A percentile compares a stretch with the other conserved stretches of the same genome.
Evolutionary conservation across 2,113 vertebrate genomes (phyloP).

Genomic region (Larimichthys polyactis): DNA sequence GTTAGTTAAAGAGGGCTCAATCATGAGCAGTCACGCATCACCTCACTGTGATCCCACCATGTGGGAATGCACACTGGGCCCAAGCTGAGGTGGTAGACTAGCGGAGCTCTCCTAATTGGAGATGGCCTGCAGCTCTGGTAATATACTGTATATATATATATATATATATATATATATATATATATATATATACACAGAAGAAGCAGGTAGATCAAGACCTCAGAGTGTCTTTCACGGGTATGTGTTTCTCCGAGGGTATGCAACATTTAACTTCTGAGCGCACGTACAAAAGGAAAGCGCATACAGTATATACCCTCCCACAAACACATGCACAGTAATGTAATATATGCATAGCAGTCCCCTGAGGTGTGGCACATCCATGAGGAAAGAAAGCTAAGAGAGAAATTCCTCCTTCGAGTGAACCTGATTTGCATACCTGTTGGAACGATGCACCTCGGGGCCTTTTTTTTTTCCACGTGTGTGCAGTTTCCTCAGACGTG

Average conservation of each 20-base stretch:
- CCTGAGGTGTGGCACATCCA: slow-evolving; percentile 45
- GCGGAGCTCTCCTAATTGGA: slow-evolving; percentile 43
- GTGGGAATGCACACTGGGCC: slow-evolving; percentile 46
- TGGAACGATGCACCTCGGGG: slow-evolving; percentile 29
- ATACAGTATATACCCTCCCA: slow-evolving; percentile 5
- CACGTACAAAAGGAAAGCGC: slow-evolving; percentile 3
- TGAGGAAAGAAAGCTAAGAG: slow-evolving; percentile 43
- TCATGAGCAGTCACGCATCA: slow-evolving; percentile 69
- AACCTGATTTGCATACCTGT: slow-evolving; percentile 69
- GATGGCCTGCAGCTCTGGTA: slow-evolving; percentile 30
- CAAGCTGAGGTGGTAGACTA: slow-evolving; percentile 9
- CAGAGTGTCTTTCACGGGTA: slow-evolving; percentile 13
- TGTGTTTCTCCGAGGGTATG: slow-evolving; percentile 23
- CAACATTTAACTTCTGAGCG: slow-evolving; percentile 3
- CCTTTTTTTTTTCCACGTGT: slow-evolving; percentile 10
- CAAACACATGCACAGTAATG: slow-evolving; percentile 43
- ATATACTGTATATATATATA: background rate
- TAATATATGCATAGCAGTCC: slow-evolving; percentile 58
- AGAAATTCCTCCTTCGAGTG: slow-evolving; percentile 52
- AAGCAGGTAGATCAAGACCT: slow-evolving; percentile 26
- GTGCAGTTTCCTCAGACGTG: slow-evolving; percentile 23
- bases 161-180: background rate
- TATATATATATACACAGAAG: slow-evolving; percentile 1
- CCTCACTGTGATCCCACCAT: slow-evolving; percentile 39
- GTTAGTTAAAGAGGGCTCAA: slow-evolving; percentile 72